phyloP scores from a whole-genome alignment of 2,113 vertebrate species.

The Alectura lathami region DNA sequence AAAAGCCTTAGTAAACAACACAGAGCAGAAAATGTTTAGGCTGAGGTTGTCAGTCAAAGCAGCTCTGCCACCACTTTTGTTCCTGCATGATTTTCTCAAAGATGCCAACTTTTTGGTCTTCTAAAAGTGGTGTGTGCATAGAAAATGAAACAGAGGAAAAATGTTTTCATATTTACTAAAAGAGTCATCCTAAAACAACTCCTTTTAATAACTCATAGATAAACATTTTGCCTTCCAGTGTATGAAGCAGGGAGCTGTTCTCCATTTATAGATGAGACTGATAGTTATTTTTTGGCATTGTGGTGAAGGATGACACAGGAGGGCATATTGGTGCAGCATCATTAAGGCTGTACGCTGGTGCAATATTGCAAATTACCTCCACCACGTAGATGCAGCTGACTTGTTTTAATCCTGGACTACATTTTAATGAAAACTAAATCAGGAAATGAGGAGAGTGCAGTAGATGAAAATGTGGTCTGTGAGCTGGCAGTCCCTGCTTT shows the following conservation, averaged over 20 bases:
- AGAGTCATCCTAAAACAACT: not conserved
- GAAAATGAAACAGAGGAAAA: not conserved
- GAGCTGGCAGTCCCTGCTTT: not conserved
- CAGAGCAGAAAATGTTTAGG: not conserved
- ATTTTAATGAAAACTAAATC: slow-evolving; percentile 10
- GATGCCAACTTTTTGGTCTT: not conserved
- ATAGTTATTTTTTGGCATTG: not conserved
- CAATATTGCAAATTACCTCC: not conserved
- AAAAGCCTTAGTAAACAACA: slow-evolving; percentile 24
- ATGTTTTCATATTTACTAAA: not conserved
- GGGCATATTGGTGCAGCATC: not conserved
- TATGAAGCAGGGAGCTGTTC: not conserved
- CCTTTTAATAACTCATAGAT: not conserved
- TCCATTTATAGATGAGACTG: not conserved
- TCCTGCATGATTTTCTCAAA: not conserved
- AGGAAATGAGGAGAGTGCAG: not conserved
- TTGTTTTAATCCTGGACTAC: not conserved
- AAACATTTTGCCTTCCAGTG: not conserved
- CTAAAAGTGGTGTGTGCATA: not conserved
- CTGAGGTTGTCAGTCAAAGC: not conserved
- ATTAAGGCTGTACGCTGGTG: not conserved
- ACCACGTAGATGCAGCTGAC: not conserved
- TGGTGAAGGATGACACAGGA: not conserved
- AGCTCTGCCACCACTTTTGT: not conserved
- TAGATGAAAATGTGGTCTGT: not conserved